phyloP scores from a whole-genome alignment of 1,140 invertebrate genomes.

The Aphelinus certus region DNA sequence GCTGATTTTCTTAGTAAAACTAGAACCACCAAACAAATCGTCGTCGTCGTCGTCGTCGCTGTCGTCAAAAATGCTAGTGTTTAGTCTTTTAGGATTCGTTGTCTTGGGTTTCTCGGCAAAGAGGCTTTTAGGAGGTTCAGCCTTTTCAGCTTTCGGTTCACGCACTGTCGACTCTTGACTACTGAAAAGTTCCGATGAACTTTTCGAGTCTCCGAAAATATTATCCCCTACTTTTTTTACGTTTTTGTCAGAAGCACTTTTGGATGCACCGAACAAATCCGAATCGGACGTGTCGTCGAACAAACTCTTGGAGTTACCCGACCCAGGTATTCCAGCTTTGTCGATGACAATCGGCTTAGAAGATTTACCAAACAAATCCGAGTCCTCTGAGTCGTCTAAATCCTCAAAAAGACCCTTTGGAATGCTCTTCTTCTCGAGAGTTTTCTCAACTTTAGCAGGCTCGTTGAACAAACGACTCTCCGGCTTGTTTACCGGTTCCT shows the following conservation, averaged over 20 bases:
- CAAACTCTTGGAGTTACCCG: slow-evolving; percentile 12
- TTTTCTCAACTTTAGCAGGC: not conserved
- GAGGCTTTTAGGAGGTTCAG: not conserved
- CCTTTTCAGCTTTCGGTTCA: not conserved
- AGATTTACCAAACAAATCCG: slow-evolving; percentile 13
- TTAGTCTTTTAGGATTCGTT: slow-evolving; percentile 9
- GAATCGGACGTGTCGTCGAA: slow-evolving; percentile 45
- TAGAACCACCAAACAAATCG: slow-evolving; percentile 38
- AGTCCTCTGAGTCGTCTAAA: not conserved
- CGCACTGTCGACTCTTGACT: not conserved
- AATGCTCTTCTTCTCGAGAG: not conserved
- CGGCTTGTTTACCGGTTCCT: not conserved
- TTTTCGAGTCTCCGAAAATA: slow-evolving; percentile 11
- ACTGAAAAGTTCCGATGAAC: not conserved
- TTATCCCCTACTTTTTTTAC: not conserved
- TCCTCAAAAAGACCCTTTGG: slow-evolving; percentile 24
- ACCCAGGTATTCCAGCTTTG: too few species aligned
- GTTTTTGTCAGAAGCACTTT: slow-evolving; percentile 15
- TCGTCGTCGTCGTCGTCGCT: slow-evolving; percentile 47
- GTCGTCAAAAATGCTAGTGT: slow-evolving; percentile 45
- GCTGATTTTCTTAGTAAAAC: slow-evolving; percentile 25
- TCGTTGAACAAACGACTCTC: not conserved
- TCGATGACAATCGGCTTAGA: not conserved
- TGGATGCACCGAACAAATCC: slow-evolving; percentile 41
- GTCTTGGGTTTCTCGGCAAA: slow-evolving; percentile 1